A percentile compares a stretch with the other conserved stretches of the same genome.
These are phyloP conservation scores for Gouania willdenowi DNA, from an alignment of 2,797 vertebrate species.

Conservation along the genomic window DNA sequence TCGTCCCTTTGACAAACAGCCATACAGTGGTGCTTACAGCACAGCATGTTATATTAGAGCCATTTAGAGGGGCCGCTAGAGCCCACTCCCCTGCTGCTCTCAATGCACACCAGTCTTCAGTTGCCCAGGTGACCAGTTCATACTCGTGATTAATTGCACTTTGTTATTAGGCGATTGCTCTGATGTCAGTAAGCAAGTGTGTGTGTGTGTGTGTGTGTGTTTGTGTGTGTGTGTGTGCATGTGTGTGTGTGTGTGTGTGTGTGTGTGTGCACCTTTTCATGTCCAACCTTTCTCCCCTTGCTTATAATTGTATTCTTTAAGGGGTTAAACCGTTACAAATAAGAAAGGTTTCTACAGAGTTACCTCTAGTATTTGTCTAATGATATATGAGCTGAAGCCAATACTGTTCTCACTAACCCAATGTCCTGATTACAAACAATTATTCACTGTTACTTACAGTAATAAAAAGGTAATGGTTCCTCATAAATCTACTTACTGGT, in stretches of 20 bases:
- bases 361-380: conserved; percentile 39
- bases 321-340: conserved; percentile 54
- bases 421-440: conserved; percentile 76
- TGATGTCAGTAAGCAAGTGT: conserved; percentile 18
- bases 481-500: conserved; percentile 60
- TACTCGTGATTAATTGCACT: conserved; percentile 70
- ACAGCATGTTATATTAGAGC: conserved; percentile 37
- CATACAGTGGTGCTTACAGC: conserved; percentile 14
- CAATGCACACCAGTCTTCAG: conserved; percentile 13
- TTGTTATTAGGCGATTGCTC: conserved; percentile 58
- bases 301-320: conserved; percentile 31
- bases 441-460: conserved; percentile 75
- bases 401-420: conserved; percentile 68
- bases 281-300: conserved; percentile 2
- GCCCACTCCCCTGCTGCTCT: conserved; percentile 27
- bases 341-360: conserved; percentile 30
- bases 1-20: conserved; percentile 48
- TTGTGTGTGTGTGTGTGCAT: not conserved
- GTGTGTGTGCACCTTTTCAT: conserved; percentile 1
- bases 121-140: conserved; percentile 48
- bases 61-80: conserved; percentile 41
- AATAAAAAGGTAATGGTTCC: conserved; percentile 72
- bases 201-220: not conserved
- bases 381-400: conserved; percentile 71
- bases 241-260: not conserved